These are phyloP conservation scores for Clamator glandarius DNA, from an alignment of 2,797 vertebrate species.

Conservation along the genomic window DNA sequence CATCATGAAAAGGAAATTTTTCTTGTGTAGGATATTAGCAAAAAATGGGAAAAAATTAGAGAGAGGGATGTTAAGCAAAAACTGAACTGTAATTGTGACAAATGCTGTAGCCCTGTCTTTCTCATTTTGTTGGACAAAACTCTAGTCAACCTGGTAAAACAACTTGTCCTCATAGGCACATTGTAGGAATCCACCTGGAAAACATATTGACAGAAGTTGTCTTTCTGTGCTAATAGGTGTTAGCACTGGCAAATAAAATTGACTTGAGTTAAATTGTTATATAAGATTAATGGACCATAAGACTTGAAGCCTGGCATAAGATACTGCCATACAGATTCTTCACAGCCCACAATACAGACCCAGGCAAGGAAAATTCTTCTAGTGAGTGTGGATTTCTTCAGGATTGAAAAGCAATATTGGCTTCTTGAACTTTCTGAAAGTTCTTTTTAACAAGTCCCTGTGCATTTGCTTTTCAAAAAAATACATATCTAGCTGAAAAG, in stretches of 20 bases:
- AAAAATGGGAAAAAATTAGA: neutral
- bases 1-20: neutral
- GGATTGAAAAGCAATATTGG: neutral
- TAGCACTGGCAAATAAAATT: neutral
- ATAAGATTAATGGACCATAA: neutral
- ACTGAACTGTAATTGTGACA: neutral
- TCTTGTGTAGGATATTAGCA: neutral
- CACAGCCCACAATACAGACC: neutral
- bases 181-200: neutral
- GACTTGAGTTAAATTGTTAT: neutral
- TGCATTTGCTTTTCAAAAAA: neutral
- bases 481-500: neutral
- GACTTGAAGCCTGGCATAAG: neutral
- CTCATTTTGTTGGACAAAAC: neutral
- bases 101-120: neutral
- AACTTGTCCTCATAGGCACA: neutral
- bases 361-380: neutral
- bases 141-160: neutral
- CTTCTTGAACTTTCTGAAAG: neutral
- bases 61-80: neutral
- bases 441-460: neutral
- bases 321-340: neutral
- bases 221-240: neutral
- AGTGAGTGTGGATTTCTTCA: neutral
- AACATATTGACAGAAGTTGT: neutral